Conservation (phyloP, 2,113 vertebrate genomes). For the Apaloderma vittatum region DNA sequence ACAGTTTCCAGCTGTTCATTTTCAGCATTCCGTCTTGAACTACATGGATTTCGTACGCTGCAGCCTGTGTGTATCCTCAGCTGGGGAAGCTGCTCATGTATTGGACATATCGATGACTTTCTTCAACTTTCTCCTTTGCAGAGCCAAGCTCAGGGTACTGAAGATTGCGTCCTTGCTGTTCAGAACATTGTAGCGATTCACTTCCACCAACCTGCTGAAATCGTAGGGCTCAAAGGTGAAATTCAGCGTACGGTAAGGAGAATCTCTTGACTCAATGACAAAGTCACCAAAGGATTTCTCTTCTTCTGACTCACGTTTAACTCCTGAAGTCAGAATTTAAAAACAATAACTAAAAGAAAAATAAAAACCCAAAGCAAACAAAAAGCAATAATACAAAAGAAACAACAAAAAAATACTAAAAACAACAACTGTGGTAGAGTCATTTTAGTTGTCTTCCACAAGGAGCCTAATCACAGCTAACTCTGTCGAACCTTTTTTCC, state of each 20-base stretch:
- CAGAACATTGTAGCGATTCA: conserved; percentile 80
- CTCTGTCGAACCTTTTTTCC: neutral
- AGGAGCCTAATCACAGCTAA: neutral
- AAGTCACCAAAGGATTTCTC: conserved; percentile 80
- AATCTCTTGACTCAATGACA: conserved; percentile 67
- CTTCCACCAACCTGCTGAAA: conserved; percentile 75
- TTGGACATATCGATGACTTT: neutral
- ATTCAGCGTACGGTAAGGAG: conserved; percentile 78
- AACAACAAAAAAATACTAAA: neutral
- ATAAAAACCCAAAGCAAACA: neutral
- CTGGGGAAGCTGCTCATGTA: neutral
- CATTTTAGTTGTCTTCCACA: neutral
- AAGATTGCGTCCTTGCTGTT: conserved; percentile 72
- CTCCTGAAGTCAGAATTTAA: conserved; percentile 50
- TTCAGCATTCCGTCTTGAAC: neutral
- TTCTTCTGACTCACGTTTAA: conserved; percentile 73
- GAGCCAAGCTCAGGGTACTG: conserved; percentile 60
- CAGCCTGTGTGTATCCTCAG: neutral
- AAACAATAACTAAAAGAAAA: neutral
- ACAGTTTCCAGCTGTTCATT: neutral
- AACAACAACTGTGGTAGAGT: neutral
- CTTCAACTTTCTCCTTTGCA: conserved; percentile 65
- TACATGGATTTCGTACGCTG: neutral
- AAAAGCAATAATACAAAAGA: no score
- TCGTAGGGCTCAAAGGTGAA: conserved; percentile 76